Base-by-base conservation (phyloP, 2,113 vertebrate species). In the Pavo muticus region DNA sequence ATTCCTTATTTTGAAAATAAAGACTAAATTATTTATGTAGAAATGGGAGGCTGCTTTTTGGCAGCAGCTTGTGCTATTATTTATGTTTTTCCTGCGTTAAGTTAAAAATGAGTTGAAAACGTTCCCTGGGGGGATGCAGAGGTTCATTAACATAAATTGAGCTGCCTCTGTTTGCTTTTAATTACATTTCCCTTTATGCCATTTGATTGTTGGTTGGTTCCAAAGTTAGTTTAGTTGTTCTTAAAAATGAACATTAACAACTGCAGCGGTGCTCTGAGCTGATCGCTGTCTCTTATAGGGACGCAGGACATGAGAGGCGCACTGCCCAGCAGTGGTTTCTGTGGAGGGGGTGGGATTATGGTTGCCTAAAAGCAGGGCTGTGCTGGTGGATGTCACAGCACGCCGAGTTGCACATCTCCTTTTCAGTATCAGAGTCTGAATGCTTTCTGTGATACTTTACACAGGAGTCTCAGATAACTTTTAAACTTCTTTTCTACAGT, bases 401-500 rank as follows among this genome's bases (percentile, higher is more conserved):
- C 17, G 4, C 81, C 68, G 78, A 79, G 37, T 74, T 8, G 12
- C 88, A 54, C 40, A 39, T 68, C 75, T 85, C 9, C 16, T 93
- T 87, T 95, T 84, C 47, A 78, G n/a, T 71, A 40, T 35, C 71
- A 64, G 87, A 87, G 30, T 52, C 54, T 65, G 84, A 86, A 40
- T 10, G 3, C 87, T 91, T 90, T 35, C 80, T 67, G 1, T 73
- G 48, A 39, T 60, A n/a, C 73, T 87, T 85, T 39, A 25, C 39
- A 19, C 72, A 85, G 71, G 24, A 57, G 68, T 81, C 91, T 91
- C 60, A 59, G 78, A 75, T 93, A 71, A 97, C 84, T 95, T 87
- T 29, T 76, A 15, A 87, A 90, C 69, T 90, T 81, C 27, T 54
- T 44, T 90, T 24, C 88, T 50, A 20, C 97, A 99, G 99, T 86